Percentiles rank a stretch among this genome's conserved stretches.
These are phyloP conservation scores for Cheilosia variabilis DNA, from an alignment of 2,888 invertebrate species.

Conservation along the genomic window DNA sequence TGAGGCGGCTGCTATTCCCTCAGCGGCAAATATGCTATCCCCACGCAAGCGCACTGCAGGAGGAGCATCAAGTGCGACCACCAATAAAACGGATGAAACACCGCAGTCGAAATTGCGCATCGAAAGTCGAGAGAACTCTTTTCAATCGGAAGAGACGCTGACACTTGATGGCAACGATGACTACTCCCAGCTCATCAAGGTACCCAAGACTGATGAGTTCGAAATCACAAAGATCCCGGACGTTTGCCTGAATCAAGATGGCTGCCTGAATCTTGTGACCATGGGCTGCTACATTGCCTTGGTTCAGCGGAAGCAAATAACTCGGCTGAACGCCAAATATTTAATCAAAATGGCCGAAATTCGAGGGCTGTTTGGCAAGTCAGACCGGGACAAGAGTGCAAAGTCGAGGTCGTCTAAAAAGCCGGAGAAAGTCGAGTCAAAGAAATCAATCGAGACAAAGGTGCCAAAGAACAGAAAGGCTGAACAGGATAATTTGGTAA, in stretches of 20 bases:
- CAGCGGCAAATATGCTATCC: conserved; percentile 78
- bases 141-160: conserved; percentile 37
- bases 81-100: conserved; percentile 55
- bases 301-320: conserved; percentile 87
- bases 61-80: conserved; percentile 69
- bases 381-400: conserved; percentile 82
- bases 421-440: conserved; percentile 82
- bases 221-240: conserved; percentile 86
- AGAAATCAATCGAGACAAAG: conserved; percentile 30
- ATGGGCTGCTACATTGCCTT: conserved; percentile 86
- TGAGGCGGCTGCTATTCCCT: conserved; percentile 80
- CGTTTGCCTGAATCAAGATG: conserved; percentile 85
- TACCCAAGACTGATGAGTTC: conserved; percentile 85
- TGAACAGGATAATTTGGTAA: conserved; percentile 73
- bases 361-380: conserved; percentile 89
- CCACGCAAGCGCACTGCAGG: conserved; percentile 78
- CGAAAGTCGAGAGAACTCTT: conserved; percentile 37
- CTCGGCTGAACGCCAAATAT: conserved; percentile 91
- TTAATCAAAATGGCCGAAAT: conserved; percentile 93
- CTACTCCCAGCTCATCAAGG: conserved; percentile 62
- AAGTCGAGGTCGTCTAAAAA: conserved; percentile 81
- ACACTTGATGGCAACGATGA: conserved; percentile 69
- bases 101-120: background rate
- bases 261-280: conserved; percentile 83
- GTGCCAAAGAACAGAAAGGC: conserved; percentile 61